A percentile compares a stretch with the other conserved stretches of the same genome.
Evolutionary conservation across 2,797 vertebrate species (phyloP).

Genomic region (Malacoraja senta): DNA sequence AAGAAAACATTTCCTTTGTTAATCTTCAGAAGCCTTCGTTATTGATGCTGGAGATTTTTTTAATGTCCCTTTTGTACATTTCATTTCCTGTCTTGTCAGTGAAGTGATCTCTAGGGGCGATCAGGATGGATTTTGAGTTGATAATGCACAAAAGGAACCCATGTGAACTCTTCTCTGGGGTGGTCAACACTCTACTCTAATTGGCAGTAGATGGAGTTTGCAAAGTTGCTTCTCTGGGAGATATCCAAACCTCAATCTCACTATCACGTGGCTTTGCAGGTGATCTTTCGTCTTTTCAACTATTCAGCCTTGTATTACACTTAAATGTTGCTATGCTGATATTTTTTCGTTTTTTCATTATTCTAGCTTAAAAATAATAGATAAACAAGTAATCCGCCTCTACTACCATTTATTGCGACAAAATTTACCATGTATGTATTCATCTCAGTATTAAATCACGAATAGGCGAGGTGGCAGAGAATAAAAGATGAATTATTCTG

Average conservation of each 20-base stretch:
- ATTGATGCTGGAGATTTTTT: slow-evolving; percentile 30
- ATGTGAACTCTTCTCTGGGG: slow-evolving; percentile 30
- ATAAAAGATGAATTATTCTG: not conserved
- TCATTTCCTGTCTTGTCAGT: slow-evolving; percentile 36
- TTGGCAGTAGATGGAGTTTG: slow-evolving; percentile 38
- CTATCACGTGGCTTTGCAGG: slow-evolving; percentile 34
- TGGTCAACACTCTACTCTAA: slow-evolving; percentile 33
- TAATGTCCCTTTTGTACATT: slow-evolving; percentile 34
- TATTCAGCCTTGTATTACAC: slow-evolving; percentile 30
- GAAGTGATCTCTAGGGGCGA: slow-evolving; percentile 27
- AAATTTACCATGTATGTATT: not conserved
- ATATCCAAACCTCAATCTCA: slow-evolving; percentile 29
- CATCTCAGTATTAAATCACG: not conserved
- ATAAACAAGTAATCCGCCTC: not conserved
- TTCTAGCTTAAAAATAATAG: not conserved
- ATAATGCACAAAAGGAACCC: slow-evolving; percentile 36
- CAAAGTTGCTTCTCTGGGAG: slow-evolving; percentile 35
- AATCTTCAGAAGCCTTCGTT: slow-evolving; percentile 24
- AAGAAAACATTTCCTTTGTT: slow-evolving; percentile 27
- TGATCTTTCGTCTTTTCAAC: slow-evolving; percentile 34
- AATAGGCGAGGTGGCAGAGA: not conserved
- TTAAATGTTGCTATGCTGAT: not conserved
- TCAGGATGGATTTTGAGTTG: slow-evolving; percentile 37
- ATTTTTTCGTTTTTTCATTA: not conserved
- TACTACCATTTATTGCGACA: not conserved